Percentiles rank a stretch among this genome's conserved stretches.
These are phyloP conservation scores for Acanthoscelides obtectus DNA, from an alignment of 2,888 invertebrate species.

Conservation along the genomic window DNA sequence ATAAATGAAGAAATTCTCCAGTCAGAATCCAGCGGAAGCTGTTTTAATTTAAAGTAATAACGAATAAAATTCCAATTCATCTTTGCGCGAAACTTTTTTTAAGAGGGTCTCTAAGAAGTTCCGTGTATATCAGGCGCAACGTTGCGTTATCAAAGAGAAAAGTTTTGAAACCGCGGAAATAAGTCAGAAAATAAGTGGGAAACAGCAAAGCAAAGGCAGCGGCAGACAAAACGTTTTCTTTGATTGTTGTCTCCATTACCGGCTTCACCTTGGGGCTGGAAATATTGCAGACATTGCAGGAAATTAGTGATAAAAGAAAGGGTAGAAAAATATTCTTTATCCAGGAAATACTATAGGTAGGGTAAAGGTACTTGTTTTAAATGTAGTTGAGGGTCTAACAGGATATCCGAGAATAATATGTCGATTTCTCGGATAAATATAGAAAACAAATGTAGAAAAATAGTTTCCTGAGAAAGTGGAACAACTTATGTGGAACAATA, in stretches of 20 bases:
- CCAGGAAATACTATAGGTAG: too few relatives aligned
- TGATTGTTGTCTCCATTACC: constrained; percentile 20
- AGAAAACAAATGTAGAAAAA: too few relatives aligned
- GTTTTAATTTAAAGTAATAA: constrained; percentile 19
- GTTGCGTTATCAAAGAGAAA: constrained; percentile 17
- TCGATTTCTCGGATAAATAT: too few relatives aligned
- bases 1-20: constrained; percentile 9
- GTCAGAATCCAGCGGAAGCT: constrained; percentile 8
- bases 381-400: too few relatives aligned
- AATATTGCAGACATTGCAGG: background rate
- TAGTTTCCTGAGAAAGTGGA: too few relatives aligned
- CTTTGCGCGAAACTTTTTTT: constrained; percentile 16
- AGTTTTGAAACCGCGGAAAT: constrained; percentile 18
- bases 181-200: constrained; percentile 17
- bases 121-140: constrained; percentile 3
- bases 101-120: constrained; percentile 2
- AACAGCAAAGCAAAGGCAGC: background rate
- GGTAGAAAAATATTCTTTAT: too few relatives aligned
- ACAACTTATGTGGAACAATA: too few relatives aligned
- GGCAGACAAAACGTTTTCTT: constrained; percentile 19
- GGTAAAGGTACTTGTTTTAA: too few relatives aligned
- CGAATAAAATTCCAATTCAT: constrained; percentile 18
- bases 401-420: too few relatives aligned
- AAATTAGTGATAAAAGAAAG: background rate
- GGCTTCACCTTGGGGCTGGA: constrained; percentile 6